phyloP scores from a whole-genome alignment of 2,888 invertebrate genomes.

The Corythucha ciliata region DNA sequence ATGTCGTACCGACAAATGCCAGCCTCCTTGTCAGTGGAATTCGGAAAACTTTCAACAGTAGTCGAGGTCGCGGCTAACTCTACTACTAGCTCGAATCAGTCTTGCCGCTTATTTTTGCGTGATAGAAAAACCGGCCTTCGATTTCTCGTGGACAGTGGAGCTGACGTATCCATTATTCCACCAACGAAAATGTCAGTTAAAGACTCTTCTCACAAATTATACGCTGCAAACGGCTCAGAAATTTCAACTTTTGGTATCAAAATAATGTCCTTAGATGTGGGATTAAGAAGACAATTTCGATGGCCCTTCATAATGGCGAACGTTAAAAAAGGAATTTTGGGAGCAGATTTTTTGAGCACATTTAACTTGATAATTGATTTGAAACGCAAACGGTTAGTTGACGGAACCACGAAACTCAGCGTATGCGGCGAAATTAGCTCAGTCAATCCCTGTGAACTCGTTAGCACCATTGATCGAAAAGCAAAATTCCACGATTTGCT shows the following conservation, averaged over 20 bases:
- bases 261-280: conserved; percentile 24
- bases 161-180: conserved; percentile 26
- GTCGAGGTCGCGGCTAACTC: conserved; percentile 9
- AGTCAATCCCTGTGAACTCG: neutral
- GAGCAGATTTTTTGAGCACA: conserved; percentile 31
- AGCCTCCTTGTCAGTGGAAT: conserved; percentile 11
- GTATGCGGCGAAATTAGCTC: neutral
- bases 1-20: conserved; percentile 19
- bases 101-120: conserved; percentile 2
- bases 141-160: conserved; percentile 24
- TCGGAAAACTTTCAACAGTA: conserved; percentile 14
- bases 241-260: conserved; percentile 29
- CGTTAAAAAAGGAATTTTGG: conserved; percentile 15
- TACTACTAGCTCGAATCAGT: neutral
- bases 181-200: neutral
- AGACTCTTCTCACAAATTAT: conserved; percentile 24
- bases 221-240: conserved; percentile 32
- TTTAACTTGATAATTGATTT: conserved; percentile 14
- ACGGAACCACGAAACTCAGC: conserved; percentile 9
- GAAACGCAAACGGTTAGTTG: conserved; percentile 7
- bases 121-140: conserved; percentile 8
- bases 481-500: conserved; percentile 2
- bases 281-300: conserved; percentile 26
- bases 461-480: neutral
- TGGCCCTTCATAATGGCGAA: conserved; percentile 16